A percentile compares a stretch with the other conserved stretches of the same genome.
These are phyloP conservation scores for Cherax destructor DNA, from an alignment of 1,140 invertebrate genomes.

Conservation along the genomic window DNA sequence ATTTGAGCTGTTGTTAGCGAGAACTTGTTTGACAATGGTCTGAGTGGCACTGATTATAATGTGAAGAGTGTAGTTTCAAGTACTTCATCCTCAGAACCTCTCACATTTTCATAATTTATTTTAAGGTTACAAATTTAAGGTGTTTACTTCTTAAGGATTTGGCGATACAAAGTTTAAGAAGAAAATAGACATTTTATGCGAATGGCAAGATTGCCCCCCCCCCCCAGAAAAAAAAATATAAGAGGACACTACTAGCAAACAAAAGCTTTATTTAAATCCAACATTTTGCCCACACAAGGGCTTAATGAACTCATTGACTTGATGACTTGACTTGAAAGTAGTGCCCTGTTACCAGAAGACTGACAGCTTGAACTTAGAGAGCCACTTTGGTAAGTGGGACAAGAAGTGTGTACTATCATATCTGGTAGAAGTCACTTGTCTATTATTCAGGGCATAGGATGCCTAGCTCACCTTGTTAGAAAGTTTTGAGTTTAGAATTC, in stretches of 20 bases:
- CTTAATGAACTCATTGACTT: too few species aligned
- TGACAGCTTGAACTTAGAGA: too few species aligned
- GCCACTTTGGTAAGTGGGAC: too few species aligned
- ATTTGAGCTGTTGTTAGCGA: conserved; percentile 24
- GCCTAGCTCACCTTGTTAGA: not conserved
- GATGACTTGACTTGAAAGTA: too few species aligned
- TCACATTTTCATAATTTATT: not conserved
- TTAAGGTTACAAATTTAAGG: not conserved
- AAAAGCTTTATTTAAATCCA: too few species aligned
- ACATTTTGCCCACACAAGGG: too few species aligned
- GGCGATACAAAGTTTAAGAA: not conserved
- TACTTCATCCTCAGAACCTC: not conserved
- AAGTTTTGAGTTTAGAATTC: not conserved
- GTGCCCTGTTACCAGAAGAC: too few species aligned
- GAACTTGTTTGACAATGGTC: conserved; percentile 10
- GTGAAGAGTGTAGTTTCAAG: not conserved
- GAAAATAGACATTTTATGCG: too few species aligned
- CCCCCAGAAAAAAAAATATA: too few species aligned
- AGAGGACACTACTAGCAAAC: too few species aligned
- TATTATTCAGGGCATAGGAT: not conserved
- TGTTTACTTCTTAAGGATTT: not conserved
- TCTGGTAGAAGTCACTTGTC: not conserved
- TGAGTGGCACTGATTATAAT: conserved; percentile 1
- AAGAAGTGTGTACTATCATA: too few species aligned
- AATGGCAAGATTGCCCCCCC: too few species aligned